Percentiles rank a stretch among this genome's conserved stretches.
Conservation (phyloP, 2,113 vertebrate species). For the Cynoglossus semilaevis region DNA sequence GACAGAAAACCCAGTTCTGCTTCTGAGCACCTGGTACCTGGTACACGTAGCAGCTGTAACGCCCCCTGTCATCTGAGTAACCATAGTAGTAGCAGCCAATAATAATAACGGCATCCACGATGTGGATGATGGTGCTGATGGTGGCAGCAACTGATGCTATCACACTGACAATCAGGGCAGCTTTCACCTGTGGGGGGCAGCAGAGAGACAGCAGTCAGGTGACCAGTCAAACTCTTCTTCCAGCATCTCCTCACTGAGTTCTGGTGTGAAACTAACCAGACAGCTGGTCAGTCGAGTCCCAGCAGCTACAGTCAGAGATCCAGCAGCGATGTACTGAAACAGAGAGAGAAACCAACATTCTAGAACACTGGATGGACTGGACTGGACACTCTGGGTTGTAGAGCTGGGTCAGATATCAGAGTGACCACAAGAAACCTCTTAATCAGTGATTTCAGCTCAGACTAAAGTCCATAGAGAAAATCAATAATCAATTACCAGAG, state of each 20-base stretch:
- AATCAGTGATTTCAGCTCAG: no score
- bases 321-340: conserved; percentile 9
- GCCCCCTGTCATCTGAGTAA: no score
- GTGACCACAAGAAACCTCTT: no score
- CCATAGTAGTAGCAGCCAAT: not conserved
- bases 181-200: not conserved
- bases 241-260: not conserved
- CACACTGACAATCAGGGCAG: not conserved
- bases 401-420: no score
- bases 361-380: no score
- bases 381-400: no score
- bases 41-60: not conserved
- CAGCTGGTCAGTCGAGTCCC: not conserved
- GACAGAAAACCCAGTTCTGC: no score
- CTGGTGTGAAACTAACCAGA: not conserved
- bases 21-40: not conserved
- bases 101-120: not conserved
- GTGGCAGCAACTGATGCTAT: not conserved
- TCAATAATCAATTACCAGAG: not conserved
- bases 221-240: no score
- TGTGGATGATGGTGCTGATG: not conserved
- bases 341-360: not conserved
- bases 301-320: conserved; percentile 3
- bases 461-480: no score
- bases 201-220: not conserved